Conservation (phyloP, 1,140 invertebrate species). For the Gryllus bimaculatus region DNA sequence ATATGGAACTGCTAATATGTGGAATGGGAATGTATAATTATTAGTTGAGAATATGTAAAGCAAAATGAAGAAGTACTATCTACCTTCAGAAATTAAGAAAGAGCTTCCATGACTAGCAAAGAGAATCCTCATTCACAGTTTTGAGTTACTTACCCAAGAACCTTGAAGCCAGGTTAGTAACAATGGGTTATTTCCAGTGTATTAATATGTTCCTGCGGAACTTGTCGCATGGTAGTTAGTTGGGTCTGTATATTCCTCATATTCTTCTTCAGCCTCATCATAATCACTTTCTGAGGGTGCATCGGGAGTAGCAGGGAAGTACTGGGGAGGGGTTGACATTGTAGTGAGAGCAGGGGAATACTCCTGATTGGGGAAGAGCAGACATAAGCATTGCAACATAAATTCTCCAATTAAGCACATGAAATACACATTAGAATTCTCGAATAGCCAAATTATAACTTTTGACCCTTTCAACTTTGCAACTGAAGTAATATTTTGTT, state of each 20-base stretch:
- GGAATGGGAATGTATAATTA: no score
- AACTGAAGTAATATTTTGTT: not conserved
- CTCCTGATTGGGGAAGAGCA: conserved; percentile 15
- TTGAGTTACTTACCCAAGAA: not conserved
- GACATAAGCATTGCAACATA: conserved; percentile 12
- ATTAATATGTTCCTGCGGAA: conserved; percentile 17
- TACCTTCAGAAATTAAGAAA: no score
- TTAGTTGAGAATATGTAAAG: no score
- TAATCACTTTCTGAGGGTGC: conserved; percentile 18
- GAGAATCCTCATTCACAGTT: no score
- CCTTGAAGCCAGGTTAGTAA: not conserved
- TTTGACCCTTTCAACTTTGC: no score
- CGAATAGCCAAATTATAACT: not conserved
- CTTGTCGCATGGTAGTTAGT: conserved; percentile 22
- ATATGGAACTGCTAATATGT: no score
- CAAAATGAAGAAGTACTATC: no score
- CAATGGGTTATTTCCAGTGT: conserved; percentile 8
- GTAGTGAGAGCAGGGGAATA: conserved; percentile 21
- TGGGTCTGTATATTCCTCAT: conserved; percentile 21
- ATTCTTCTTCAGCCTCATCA: conserved; percentile 20
- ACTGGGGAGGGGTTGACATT: conserved; percentile 18
- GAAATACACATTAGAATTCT: not conserved
- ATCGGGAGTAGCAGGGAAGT: conserved; percentile 20
- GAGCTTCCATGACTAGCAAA: no score
- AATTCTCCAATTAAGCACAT: not conserved